Evolutionary conservation across 2,888 invertebrate genomes (phyloP).

Genomic region (Choreutis nemorana): DNA sequence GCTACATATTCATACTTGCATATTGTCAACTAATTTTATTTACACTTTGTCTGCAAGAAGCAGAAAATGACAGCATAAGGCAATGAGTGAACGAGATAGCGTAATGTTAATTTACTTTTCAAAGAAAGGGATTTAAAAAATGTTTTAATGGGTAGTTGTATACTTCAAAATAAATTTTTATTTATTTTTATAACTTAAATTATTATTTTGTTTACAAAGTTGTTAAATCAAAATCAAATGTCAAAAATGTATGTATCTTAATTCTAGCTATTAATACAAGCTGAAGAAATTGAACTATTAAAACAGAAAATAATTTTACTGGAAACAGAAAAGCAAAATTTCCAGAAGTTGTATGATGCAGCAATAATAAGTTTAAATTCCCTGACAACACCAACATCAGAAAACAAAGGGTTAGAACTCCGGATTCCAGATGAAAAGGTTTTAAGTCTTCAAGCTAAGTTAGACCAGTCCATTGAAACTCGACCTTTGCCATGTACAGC

Average conservation of each 20-base stretch:
- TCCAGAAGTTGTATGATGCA: constrained; percentile 61
- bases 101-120: too few relatives aligned
- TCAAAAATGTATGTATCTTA: constrained; percentile 1
- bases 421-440: constrained; percentile 39
- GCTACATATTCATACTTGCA: too few relatives aligned
- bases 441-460: constrained; percentile 17
- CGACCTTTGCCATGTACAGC: constrained; percentile 50
- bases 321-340: constrained; percentile 66
- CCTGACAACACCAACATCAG: constrained; percentile 47
- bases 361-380: constrained; percentile 57
- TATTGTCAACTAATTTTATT: too few relatives aligned
- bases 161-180: too few relatives aligned
- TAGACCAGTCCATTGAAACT: constrained; percentile 22
- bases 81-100: too few relatives aligned
- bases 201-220: too few relatives aligned
- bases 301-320: constrained; percentile 61
- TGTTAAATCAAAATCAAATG: too few relatives aligned
- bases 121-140: too few relatives aligned
- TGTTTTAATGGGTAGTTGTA: too few relatives aligned
- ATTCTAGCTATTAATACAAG: constrained; percentile 50
- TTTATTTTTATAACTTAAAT: too few relatives aligned
- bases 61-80: too few relatives aligned
- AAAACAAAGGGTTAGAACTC: constrained; percentile 37
- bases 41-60: too few relatives aligned
- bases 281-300: constrained; percentile 62